phyloP scores from a whole-genome alignment of 2,797 vertebrate species.

The Diplodus sargus region DNA sequence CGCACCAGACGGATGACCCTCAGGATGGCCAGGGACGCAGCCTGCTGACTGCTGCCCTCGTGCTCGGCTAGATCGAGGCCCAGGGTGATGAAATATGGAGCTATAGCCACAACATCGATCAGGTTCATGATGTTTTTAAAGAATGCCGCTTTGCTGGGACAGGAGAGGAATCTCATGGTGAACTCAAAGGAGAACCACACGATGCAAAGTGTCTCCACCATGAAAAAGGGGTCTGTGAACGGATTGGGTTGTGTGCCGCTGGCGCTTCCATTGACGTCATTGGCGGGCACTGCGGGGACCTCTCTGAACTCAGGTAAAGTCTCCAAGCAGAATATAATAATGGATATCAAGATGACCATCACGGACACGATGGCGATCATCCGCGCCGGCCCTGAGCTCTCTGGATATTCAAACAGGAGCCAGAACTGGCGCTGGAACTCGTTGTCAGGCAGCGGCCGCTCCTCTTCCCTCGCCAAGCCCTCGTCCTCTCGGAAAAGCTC shows the following conservation, averaged over 20 bases:
- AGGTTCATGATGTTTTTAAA: slow-evolving; percentile 97
- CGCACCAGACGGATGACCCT: slow-evolving; percentile 92
- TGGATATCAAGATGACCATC: slow-evolving; percentile 94
- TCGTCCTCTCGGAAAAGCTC: slow-evolving; percentile 91
- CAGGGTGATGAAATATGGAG: slow-evolving; percentile 94
- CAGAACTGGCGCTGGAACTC: slow-evolving; percentile 93
- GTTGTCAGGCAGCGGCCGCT: slow-evolving; percentile 88
- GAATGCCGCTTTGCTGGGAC: slow-evolving; percentile 93
- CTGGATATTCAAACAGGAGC: slow-evolving; percentile 95
- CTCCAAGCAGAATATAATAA: slow-evolving; percentile 95
- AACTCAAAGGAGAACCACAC: slow-evolving; percentile 97
- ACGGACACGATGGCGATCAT: slow-evolving; percentile 95
- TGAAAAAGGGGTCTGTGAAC: slow-evolving; percentile 94
- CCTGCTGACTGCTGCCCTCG: slow-evolving; percentile 89
- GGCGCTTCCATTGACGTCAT: slow-evolving; percentile 64
- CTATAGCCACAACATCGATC: slow-evolving; percentile 94
- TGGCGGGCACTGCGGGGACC: slow-evolving; percentile 37
- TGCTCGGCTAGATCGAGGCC: slow-evolving; percentile 90
- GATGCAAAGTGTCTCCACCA: slow-evolving; percentile 94
- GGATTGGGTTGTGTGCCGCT: slow-evolving; percentile 70
- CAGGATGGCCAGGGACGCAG: slow-evolving; percentile 91
- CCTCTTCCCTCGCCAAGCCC: slow-evolving; percentile 90
- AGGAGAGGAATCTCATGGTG: slow-evolving; percentile 91
- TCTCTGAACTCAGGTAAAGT: slow-evolving; percentile 94
- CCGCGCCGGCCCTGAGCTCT: slow-evolving; percentile 92